These are phyloP conservation scores for Agonopterix alstromeriana DNA, from an alignment of 2,888 invertebrate species.

Conservation along the genomic window DNA sequence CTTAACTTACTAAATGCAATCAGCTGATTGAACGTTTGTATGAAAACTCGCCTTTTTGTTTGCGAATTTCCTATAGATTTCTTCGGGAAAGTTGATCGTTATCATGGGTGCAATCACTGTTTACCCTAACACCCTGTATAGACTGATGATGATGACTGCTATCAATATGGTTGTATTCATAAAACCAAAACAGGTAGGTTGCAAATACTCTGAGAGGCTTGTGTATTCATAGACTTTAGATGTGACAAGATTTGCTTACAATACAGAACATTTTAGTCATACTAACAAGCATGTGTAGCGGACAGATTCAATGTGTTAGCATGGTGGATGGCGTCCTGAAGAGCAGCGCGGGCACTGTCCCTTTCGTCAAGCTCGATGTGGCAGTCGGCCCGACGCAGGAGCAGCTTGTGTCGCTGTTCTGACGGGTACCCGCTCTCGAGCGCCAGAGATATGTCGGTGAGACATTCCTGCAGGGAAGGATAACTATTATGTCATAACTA, in stretches of 20 bases:
- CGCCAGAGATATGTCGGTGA: slow-evolving; percentile 79
- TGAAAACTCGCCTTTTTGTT: no score
- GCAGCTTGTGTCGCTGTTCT: slow-evolving; percentile 79
- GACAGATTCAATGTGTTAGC: slow-evolving; percentile 27
- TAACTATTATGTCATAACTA: no score
- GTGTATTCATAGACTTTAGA: background rate
- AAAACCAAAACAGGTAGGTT: background rate
- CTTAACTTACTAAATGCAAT: no score
- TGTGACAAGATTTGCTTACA: background rate
- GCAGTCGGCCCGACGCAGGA: slow-evolving; percentile 80
- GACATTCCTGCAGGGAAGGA: slow-evolving; percentile 67
- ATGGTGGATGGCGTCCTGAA: slow-evolving; percentile 31
- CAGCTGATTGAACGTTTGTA: no score
- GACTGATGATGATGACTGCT: no score
- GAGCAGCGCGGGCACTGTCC: slow-evolving; percentile 42
- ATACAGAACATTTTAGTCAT: background rate
- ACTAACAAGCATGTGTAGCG: slow-evolving; percentile 28
- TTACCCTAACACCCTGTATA: no score
- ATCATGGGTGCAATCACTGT: no score
- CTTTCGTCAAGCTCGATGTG: slow-evolving; percentile 67
- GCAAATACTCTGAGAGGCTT: background rate
- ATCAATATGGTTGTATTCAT: background rate
- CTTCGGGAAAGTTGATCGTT: no score
- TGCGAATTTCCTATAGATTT: no score
- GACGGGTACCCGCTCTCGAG: slow-evolving; percentile 78